Base-by-base conservation (phyloP, 2,797 vertebrate genomes). In the Tokudaia muenninki region DNA sequence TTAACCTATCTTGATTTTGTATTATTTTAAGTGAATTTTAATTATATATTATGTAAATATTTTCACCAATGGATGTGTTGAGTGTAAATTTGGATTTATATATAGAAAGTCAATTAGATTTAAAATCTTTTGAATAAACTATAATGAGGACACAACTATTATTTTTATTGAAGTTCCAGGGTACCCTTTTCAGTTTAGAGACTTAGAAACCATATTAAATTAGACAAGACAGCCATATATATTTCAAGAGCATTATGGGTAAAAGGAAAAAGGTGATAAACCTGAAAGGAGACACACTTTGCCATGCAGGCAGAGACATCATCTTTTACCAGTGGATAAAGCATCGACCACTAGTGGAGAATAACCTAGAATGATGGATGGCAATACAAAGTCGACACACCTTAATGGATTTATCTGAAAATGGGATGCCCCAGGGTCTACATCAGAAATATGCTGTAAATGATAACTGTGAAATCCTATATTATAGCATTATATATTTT, bases 51-150 rank as follows among this genome's bases (percentile, higher is more conserved):
- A 79, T 78, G 5, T 0, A 89, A 88, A 91, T 63, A 59, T 37
- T 93, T 89, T 82, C 10, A 93, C 7, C 11, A 90, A 8, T 83
- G 8, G 26, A 67, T 86, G 2, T 6, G 10, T 82, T 78, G 50
- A 3, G 12, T 77, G 14, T 34, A 92, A 95, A 91, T 34, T 24
- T 91, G 44, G 9, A 59, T 95, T 91, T 50, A 82, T 95, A 65
- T 31, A 34, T 87, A 34, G 21, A 52, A 1, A 41, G 37, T 87
- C 87, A 96, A 24, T 11, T 41, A 14, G 10, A 90, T 37, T 52
- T 10, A 90, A 70, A 70, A 26, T 1, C 1, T 21, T 24, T 63
- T 37, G 14, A 1, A 78, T 11, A 34, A 97, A 91, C 67, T 95
- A 50, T 13, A 37, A 9, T 70, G 22, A 26, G 65, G n/a, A 55